These are phyloP conservation scores for Strigamia maritima DNA, from an alignment of 2,888 invertebrate species.

Conservation along the genomic window DNA sequence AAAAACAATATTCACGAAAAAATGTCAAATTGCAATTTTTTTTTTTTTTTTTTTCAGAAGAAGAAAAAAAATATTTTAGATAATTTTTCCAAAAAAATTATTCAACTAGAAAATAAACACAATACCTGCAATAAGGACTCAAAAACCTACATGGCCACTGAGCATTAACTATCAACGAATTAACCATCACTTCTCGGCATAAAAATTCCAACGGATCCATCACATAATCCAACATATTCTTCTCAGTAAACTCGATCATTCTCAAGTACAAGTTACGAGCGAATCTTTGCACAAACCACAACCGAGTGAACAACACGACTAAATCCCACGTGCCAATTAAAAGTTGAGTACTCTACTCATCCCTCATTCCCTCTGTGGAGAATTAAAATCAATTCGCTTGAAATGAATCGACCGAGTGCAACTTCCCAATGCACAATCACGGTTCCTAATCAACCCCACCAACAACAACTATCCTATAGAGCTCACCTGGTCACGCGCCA, in stretches of 20 bases:
- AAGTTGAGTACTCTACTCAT: background rate
- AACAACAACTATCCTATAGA: background rate
- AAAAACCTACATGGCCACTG: constrained; percentile 35
- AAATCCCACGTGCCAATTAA: background rate
- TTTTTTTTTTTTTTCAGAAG: no score
- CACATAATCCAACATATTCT: background rate
- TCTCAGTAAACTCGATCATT: background rate
- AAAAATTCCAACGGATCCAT: constrained; percentile 19
- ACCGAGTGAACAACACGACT: background rate
- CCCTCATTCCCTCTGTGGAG: background rate
- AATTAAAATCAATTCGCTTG: background rate
- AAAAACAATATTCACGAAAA: no score
- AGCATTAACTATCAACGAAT: background rate
- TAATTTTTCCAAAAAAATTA: background rate
- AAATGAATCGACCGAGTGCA: background rate
- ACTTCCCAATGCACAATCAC: constrained; percentile 37
- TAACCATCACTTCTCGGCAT: background rate
- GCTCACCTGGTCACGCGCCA: constrained; percentile 13
- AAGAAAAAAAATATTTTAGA: no score
- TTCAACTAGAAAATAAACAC: background rate
- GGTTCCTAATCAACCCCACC: constrained; percentile 15
- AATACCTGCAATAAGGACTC: constrained; percentile 32
- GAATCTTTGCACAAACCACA: background rate
- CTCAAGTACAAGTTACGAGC: background rate
- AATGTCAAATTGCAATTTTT: no score